Evolutionary conservation across 2,888 invertebrate genomes (phyloP), one percentile per base, ranked within the genome.

Genomic region (Atrina japonica): DNA sequence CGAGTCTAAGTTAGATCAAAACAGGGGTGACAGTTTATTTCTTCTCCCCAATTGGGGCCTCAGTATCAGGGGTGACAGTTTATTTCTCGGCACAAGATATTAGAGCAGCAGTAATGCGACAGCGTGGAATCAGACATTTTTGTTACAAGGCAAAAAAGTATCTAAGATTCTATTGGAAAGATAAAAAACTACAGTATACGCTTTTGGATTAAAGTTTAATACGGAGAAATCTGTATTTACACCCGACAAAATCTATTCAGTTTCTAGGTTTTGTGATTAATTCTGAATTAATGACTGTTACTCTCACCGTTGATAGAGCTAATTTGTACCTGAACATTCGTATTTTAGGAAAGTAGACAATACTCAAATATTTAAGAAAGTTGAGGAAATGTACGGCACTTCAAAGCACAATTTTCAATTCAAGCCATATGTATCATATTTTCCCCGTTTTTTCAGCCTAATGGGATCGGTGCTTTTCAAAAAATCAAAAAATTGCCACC

Each of bases 211-310:
- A 35, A 65, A 69, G 1, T 65, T 73, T 21, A 70, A 78, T 52
- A 18, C 43, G 40, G 40, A 67, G 25, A 76, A 79, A 66, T 73
- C 73, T 50, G 65, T 70, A n/a, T 45, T 75, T 3, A 47, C 59
- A 21, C 73, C n/a, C 76, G 7, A 58, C 70, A 18, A 56, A 63
- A n/a, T 7, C 52, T 29, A 69, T 77, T 16, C 35, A 50, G 6
- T 76, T 73, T 53, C 47, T 75, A n/a, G 76, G 76, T 2, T 69
- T 66, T 67, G 47, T 66, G 23, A 75, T 76, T n/a, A 53, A 76
- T 63, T 72, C 75, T 47, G 66, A 59, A 30, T 59, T 66, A 40
- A 79, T 76, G 72, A 70, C 53, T 5, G 72, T 77, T 14, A 53
- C 58, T n/a, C 40, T 77, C 16, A 69, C 77, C 25, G 7, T 53